These are phyloP conservation scores for Cloeon dipterum DNA, from an alignment of 2,888 invertebrate genomes.

Conservation along the genomic window DNA sequence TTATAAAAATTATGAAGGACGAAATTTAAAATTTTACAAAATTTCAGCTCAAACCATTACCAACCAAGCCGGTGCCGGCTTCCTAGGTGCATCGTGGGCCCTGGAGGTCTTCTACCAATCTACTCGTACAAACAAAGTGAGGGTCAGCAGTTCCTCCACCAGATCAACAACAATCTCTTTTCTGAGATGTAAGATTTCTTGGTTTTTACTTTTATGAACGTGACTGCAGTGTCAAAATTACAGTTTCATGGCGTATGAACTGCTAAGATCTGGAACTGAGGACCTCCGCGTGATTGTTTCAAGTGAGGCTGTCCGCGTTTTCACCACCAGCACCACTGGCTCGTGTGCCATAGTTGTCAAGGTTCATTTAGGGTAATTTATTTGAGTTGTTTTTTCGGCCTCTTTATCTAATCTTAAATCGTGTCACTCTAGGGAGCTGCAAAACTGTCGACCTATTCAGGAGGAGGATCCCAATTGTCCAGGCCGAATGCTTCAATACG, in stretches of 20 bases:
- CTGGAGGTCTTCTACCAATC: conserved; percentile 63
- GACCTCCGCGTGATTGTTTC: conserved; percentile 65
- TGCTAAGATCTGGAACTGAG: conserved; percentile 45
- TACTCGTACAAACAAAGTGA: conserved; percentile 53
- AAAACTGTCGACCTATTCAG: conserved; percentile 32
- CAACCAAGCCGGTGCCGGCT: conserved; percentile 42
- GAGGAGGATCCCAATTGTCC: conserved; percentile 21
- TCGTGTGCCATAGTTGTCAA: conserved; percentile 26
- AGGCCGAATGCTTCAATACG: conserved; percentile 26
- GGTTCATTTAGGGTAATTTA: conserved; percentile 29
- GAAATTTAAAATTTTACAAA: neutral
- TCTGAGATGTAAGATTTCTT: conserved; percentile 31
- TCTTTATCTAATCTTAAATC: neutral
- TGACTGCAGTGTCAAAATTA: conserved; percentile 1
- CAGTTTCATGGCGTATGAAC: conserved; percentile 59
- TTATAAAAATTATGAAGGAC: too few species aligned
- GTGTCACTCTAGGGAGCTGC: conserved; percentile 27
- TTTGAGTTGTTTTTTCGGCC: neutral
- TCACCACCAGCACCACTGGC: conserved; percentile 25
- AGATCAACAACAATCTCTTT: conserved; percentile 45
- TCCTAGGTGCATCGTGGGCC: conserved; percentile 50
- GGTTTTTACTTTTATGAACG: conserved; percentile 1
- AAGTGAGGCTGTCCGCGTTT: conserved; percentile 45
- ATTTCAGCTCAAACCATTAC: conserved; percentile 33
- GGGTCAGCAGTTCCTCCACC: conserved; percentile 59